Evolutionary conservation across 2,113 vertebrate genomes (phyloP).

Genomic region (Cercocebus atys): DNA sequence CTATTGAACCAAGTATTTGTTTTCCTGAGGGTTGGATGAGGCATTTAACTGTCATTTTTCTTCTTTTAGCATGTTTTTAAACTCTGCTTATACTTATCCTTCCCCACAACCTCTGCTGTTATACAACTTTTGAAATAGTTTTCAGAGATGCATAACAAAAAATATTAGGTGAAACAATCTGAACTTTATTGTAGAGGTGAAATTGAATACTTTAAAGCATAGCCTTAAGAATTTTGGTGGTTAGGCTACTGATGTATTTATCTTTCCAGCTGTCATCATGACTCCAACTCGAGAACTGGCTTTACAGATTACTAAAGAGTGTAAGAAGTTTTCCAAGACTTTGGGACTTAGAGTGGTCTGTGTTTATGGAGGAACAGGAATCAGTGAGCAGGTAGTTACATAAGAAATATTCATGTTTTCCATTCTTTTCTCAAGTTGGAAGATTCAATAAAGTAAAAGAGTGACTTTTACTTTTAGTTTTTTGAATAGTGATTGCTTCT

Average conservation of each 20-base stretch:
- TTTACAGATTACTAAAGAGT: conserved; percentile 98
- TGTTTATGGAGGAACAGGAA: conserved; percentile 98
- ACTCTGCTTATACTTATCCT: conserved; percentile 27
- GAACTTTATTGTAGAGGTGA: not conserved
- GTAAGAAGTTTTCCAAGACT: conserved; percentile 98
- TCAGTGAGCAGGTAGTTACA: conserved; percentile 95
- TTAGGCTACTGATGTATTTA: conserved; percentile 58
- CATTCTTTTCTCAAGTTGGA: not conserved
- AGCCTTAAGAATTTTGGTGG: not conserved
- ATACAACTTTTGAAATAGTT: not conserved
- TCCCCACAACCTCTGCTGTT: not conserved
- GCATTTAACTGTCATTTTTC: conserved; percentile 49
- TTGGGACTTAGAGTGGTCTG: conserved; percentile 96
- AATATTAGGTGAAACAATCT: not conserved
- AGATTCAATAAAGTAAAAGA: conserved; percentile 13
- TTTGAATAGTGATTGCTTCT: conserved; percentile 12
- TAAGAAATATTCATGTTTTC: conserved; percentile 3
- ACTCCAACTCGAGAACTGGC: conserved; percentile 98
- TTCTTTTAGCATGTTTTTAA: conserved; percentile 48
- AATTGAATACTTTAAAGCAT: not conserved
- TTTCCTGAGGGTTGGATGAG: not conserved
- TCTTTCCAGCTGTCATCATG: conserved; percentile 94
- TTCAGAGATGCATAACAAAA: not conserved
- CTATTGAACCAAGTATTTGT: conserved; percentile 7
- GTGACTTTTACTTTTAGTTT: conserved; percentile 14